A percentile compares a stretch with the other conserved stretches of the same genome.
phyloP scores from a whole-genome alignment of 2,888 invertebrate species.

The Fragum sueziense region DNA sequence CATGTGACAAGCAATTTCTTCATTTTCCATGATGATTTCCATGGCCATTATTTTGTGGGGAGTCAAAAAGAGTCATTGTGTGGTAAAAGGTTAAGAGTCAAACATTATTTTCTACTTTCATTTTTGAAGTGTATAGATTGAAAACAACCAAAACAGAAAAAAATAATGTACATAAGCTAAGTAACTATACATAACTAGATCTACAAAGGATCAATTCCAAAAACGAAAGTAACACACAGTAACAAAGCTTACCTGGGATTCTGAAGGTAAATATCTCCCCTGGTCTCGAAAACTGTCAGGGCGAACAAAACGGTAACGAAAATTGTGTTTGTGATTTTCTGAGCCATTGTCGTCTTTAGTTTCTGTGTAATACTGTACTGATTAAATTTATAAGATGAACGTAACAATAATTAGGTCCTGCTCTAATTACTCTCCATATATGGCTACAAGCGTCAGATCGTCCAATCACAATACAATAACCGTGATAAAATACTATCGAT shows the following conservation, averaged over 20 bases:
- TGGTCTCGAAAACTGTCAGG: not conserved
- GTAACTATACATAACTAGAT: too few species aligned
- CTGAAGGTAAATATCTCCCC: conserved; percentile 76
- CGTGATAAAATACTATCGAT: conserved; percentile 1
- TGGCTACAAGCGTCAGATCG: conserved; percentile 1
- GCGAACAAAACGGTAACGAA: not conserved
- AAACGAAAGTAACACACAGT: too few species aligned
- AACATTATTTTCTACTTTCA: too few species aligned
- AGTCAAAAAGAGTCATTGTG: too few species aligned
- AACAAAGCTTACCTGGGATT: conserved; percentile 72
- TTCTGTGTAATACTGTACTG: not conserved
- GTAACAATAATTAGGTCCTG: not conserved
- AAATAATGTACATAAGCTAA: too few species aligned
- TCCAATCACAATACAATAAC: conserved; percentile 1
- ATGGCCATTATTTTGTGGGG: too few species aligned
- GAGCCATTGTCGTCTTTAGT: not conserved
- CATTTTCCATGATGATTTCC: too few species aligned
- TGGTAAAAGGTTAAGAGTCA: too few species aligned
- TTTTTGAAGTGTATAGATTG: too few species aligned
- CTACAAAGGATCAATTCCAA: too few species aligned
- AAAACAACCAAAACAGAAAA: too few species aligned
- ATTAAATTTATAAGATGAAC: not conserved
- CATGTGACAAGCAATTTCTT: too few species aligned
- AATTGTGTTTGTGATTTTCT: not conserved
- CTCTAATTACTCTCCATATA: conserved; percentile 16